phyloP scores from a whole-genome alignment of 2,113 vertebrate species.

The Tretioscincus oriximinensis region DNA sequence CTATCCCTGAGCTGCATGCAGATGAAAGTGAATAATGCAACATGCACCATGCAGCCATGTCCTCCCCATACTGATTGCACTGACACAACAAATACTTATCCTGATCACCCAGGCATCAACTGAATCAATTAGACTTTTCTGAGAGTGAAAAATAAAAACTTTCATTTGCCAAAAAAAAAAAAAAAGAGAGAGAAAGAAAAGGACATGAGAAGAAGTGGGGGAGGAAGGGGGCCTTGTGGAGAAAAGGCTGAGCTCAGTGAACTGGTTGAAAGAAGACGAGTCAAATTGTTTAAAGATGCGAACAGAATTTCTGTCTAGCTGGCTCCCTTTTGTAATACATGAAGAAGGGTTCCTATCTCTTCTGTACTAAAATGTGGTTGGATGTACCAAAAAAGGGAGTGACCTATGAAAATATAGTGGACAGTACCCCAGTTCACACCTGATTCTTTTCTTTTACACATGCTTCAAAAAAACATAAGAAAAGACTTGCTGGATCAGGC shows the following conservation, averaged over 20 bases:
- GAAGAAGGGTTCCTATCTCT: not conserved
- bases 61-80: slow-evolving; percentile 63
- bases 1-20: slow-evolving; percentile 68
- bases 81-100: slow-evolving; percentile 68
- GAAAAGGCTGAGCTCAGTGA: slow-evolving; percentile 59
- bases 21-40: slow-evolving; percentile 75
- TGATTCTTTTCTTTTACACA: too few relatives aligned
- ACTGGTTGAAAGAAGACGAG: slow-evolving; percentile 59
- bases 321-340: not conserved
- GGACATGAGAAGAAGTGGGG: too few relatives aligned
- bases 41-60: slow-evolving; percentile 67
- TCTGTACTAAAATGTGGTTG: not conserved
- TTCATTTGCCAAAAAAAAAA: not conserved
- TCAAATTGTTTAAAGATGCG: slow-evolving; percentile 28
- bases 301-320: slow-evolving; percentile 49
- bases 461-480: too few relatives aligned
- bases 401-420: too few relatives aligned
- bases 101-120: slow-evolving; percentile 45
- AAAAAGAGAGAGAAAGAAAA: too few relatives aligned
- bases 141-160: slow-evolving; percentile 58
- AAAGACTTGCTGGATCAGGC: too few relatives aligned
- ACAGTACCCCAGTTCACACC: too few relatives aligned
- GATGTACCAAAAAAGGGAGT: too few relatives aligned
- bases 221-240: too few relatives aligned
- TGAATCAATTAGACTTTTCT: slow-evolving; percentile 64